These are phyloP conservation scores for Ferdinandea cuprea DNA, from an alignment of 2,888 invertebrate species.

Conservation along the genomic window DNA sequence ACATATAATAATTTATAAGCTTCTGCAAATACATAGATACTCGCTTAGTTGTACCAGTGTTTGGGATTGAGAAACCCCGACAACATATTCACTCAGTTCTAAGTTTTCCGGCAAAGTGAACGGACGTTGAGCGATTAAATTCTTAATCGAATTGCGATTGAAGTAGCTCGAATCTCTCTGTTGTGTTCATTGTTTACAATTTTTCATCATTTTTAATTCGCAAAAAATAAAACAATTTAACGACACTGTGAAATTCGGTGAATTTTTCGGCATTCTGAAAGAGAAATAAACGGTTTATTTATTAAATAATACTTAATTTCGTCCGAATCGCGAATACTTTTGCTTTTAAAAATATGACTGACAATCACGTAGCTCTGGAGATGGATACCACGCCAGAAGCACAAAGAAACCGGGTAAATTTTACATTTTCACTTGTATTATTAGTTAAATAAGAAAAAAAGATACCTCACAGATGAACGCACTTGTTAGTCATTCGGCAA, in stretches of 20 bases:
- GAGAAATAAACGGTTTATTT: not conserved
- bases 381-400: slow-evolving; percentile 43
- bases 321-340: not conserved
- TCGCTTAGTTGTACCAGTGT: not conserved
- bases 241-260: slow-evolving; percentile 1
- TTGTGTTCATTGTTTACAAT: slow-evolving; percentile 25
- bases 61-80: not conserved
- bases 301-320: not conserved
- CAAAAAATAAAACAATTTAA: not conserved
- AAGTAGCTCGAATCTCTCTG: slow-evolving; percentile 15
- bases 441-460: too few species aligned
- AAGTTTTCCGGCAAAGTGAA: slow-evolving; percentile 41
- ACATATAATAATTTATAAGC: not conserved
- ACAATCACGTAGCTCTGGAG: slow-evolving; percentile 41
- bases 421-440: not conserved
- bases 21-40: not conserved
- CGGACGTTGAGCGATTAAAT: slow-evolving; percentile 22
- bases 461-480: not conserved
- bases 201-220: not conserved
- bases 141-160: not conserved
- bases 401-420: slow-evolving; percentile 54
- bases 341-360: slow-evolving; percentile 27
- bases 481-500: slow-evolving; percentile 12
- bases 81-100: slow-evolving; percentile 60
- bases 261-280: not conserved